Evolutionary conservation across 2,888 invertebrate species (phyloP).

Genomic region (Xanthia icteritia): DNA sequence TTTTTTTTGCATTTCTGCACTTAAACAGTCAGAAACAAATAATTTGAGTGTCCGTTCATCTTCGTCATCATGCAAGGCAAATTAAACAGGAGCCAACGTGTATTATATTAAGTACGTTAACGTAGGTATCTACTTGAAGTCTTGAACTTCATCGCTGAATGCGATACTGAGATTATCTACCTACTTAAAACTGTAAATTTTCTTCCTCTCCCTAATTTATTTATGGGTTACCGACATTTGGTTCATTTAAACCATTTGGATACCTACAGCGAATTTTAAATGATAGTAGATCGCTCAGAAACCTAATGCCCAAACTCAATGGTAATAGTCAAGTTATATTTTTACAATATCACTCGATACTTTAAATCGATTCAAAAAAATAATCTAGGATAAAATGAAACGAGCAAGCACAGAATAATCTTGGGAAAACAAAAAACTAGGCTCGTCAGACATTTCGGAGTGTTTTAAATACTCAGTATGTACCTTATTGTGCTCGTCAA

Average conservation of each 20-base stretch:
- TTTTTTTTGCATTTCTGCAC: not conserved
- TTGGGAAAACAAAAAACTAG: not conserved
- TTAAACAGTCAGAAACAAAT: not conserved
- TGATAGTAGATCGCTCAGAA: not conserved
- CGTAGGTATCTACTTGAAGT: not conserved
- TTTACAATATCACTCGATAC: not conserved
- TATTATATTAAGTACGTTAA: not conserved
- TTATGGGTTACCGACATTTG: too few relatives aligned
- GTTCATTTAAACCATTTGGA: not conserved
- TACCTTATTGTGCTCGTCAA: not conserved
- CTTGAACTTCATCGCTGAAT: not conserved
- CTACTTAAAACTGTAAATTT: not conserved
- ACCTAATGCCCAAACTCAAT: not conserved
- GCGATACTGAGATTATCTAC: not conserved
- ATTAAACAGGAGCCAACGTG: too few relatives aligned
- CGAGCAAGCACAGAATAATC: not conserved
- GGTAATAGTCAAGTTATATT: not conserved
- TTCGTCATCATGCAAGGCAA: constrained; percentile 6
- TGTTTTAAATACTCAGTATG: not conserved
- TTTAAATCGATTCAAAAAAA: not conserved
- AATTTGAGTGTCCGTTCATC: constrained; percentile 21
- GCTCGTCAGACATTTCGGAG: not conserved
- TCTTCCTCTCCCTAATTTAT: too few relatives aligned
- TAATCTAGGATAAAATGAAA: too few relatives aligned
- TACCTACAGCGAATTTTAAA: not conserved